phyloP scores from a whole-genome alignment of 2,888 invertebrate genomes.

The Orthosia gracilis region DNA sequence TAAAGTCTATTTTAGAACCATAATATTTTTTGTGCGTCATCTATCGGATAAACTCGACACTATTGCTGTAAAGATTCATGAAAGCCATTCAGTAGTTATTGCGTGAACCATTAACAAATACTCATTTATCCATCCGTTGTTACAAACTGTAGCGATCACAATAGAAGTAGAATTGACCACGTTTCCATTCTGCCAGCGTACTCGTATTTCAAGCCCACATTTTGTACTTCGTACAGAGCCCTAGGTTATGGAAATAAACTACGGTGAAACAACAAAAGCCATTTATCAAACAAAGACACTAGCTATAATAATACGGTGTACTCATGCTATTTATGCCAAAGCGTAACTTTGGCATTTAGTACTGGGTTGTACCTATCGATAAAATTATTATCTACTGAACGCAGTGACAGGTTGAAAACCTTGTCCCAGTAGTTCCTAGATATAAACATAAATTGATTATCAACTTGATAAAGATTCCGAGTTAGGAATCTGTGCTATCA shows the following conservation, averaged over 20 bases:
- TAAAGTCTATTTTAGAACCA: no score
- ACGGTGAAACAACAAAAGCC: not conserved
- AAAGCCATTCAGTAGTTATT: no score
- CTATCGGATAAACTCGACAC: no score
- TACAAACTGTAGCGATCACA: no score
- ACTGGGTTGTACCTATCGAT: not conserved
- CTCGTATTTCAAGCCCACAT: no score
- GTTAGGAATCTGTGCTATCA: not conserved
- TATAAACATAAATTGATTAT: not conserved
- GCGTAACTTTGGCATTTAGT: constrained; percentile 35
- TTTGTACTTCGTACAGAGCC: no score
- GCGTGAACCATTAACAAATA: no score
- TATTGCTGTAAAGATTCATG: no score
- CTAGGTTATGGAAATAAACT: not conserved
- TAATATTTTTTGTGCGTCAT: no score
- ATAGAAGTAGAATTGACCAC: no score
- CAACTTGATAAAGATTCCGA: not conserved
- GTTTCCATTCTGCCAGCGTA: no score
- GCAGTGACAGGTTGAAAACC: constrained; percentile 49
- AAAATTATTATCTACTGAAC: constrained; percentile 11
- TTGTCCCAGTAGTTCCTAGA: constrained; percentile 22
- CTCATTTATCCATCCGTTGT: no score
- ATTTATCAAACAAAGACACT: constrained; percentile 9
- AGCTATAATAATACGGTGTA: not conserved
- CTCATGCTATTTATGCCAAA: not conserved